Percentiles rank a stretch among this genome's conserved stretches.
These are phyloP conservation scores for Pterobdella sp. DNA, from an alignment of 2,888 invertebrate genomes.

Conservation along the genomic window DNA sequence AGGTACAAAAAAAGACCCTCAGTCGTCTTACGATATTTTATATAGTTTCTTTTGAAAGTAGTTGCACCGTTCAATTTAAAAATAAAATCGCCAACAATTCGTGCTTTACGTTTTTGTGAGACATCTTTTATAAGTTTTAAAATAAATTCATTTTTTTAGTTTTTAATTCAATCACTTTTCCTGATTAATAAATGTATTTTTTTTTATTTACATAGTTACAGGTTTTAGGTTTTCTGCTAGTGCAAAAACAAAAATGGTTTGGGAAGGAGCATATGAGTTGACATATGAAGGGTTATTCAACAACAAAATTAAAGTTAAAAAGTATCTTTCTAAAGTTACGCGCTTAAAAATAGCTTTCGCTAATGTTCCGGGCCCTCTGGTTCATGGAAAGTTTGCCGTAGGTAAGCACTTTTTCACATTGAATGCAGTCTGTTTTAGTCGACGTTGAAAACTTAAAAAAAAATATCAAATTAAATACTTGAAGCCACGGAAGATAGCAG, in stretches of 20 bases:
- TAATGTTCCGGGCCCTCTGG: conserved; percentile 80
- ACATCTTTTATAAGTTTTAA: too few relatives aligned
- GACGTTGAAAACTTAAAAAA: background rate
- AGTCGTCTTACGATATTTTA: too few relatives aligned
- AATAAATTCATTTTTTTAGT: too few relatives aligned
- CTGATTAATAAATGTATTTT: too few relatives aligned
- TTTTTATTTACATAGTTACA: too few relatives aligned
- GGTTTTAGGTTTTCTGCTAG: too few relatives aligned
- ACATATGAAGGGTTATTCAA: conserved; percentile 43
- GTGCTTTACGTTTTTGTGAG: too few relatives aligned
- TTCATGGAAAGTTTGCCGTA: conserved; percentile 76
- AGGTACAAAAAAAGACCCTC: too few relatives aligned
- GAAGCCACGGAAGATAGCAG: conserved; percentile 81
- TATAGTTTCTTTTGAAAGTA: too few relatives aligned
- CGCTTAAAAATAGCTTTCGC: conserved; percentile 75
- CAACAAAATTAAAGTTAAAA: conserved; percentile 65
- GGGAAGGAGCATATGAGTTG: conserved; percentile 35
- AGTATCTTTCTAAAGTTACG: conserved; percentile 69
- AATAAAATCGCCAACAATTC: too few relatives aligned
- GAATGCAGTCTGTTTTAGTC: background rate
- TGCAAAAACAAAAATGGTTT: background rate
- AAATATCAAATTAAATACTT: background rate
- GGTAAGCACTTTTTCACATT: conserved; percentile 56
- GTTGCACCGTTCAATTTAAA: too few relatives aligned
- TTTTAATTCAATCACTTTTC: too few relatives aligned